Evolutionary conservation across 2,113 vertebrate species (phyloP), one percentile per base, ranked within the genome.

Genomic region (Meriones unguiculatus): DNA sequence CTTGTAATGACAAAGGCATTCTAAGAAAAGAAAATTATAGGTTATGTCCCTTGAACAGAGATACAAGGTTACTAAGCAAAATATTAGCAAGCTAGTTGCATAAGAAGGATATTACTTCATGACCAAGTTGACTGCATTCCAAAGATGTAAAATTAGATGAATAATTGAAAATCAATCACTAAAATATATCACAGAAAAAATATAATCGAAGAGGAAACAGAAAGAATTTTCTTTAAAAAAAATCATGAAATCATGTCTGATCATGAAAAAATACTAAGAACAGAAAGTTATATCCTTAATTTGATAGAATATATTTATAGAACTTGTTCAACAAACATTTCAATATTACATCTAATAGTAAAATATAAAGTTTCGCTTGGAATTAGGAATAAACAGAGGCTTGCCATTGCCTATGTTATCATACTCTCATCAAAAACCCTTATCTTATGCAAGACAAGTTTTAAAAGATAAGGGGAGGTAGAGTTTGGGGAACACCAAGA

Each of bases 21-120:
- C 46, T 72, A 73, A 76, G 54, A 65, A 80, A 87, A 82, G 50
- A 70, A 87, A 81, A 90, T 82, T 81, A 52, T 11, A 96, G 52
- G 28, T 59, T 54, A 81, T 59, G 5, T 80, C 52, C 35, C 17
- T 75, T 82, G 87, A 76, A 54, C 46, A 65, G 57, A 64, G 69
- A 84, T 65, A n/a, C 13, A 50, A 91, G 28, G 46, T 59, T 85
- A 14, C 14, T 85, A 72, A 86, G 76, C 54, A 91, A 95, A 91
- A 75, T 62, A 35, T 25, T 59, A 92, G 54, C 70, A 89, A 73
- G 86, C 18, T 41, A 92, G 38, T 67, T 80, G 32, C 30, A 52
- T 75, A n/a, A 69, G 73, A 92, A 73, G 30, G 22, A 7, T 91
- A 84, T 59, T 76, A 81, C 2, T 62, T 94, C 13, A 69, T 76